Evolutionary conservation across 2,113 vertebrate genomes (phyloP), one percentile per base, ranked within the genome.

Genomic region (Gracilinanus agilis): DNA sequence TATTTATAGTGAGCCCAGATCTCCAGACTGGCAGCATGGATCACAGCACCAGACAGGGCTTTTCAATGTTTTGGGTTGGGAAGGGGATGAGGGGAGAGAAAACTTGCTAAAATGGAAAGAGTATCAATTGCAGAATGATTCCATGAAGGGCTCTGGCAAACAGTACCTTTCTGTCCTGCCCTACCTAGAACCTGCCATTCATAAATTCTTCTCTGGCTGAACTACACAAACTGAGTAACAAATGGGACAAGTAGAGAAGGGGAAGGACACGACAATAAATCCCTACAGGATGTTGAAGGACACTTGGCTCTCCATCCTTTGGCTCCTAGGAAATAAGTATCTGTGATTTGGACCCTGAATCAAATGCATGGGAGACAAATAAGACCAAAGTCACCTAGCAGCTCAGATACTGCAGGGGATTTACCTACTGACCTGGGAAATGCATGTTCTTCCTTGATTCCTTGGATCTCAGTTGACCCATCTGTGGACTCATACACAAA

Each of bases 21-120:
- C 94, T 94, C 97, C 94, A 56, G 49, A 49, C 16, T 94, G 92
- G 92, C 92, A 93, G 3, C 96, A 95, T 90, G 44, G 49, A 23
- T 94, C 93, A 94, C 92, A 93, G 3, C 96, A 95, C 91, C n/a
- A 96, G 93, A 92, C 6, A 2, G 4, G 0, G n/a, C 90, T 96
- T 89, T 97, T 94, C 53, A 93, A 34, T 7, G 7, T 53, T 88
- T 94, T 9, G 55, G 95, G 94, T 67, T 40, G n/a, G 67, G 40
- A 1, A 83, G 7, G 67, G 34, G 21, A 5, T 21, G 67, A 83
- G 19, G 67, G n/a, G 67, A 40, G n/a, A 83, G 34, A 83, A 83
- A 96, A 95, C 44, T 92, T 96, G 40, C 58, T n/a, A 61, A 96
- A 93, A 96, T 4, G 25, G 16, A 88, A 93, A 94, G 67, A 53